These are phyloP conservation scores for Drosophila nigricruria DNA, from an alignment of 2,888 invertebrate genomes.

Conservation along the genomic window DNA sequence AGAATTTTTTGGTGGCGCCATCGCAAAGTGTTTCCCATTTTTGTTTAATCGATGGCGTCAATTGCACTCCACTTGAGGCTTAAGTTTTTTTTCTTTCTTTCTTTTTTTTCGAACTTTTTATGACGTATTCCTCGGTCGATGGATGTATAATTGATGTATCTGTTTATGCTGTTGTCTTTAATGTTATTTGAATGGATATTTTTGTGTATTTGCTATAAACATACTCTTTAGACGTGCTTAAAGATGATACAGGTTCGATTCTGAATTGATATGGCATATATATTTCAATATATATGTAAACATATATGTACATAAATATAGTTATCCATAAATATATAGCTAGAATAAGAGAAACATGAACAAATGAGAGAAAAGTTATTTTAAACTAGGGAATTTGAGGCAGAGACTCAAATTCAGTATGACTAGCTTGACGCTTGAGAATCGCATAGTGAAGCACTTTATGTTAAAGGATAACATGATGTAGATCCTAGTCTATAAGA, in stretches of 20 bases:
- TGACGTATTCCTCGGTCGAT: background rate
- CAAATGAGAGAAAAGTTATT: too few species aligned
- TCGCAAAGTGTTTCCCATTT: conserved; percentile 33
- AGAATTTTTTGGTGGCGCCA: conserved; percentile 31
- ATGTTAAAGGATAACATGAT: background rate
- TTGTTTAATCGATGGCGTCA: conserved; percentile 77
- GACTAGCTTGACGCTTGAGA: background rate
- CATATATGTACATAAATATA: too few species aligned
- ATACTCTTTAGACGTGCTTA: background rate
- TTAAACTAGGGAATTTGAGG: too few species aligned
- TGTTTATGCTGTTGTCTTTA: background rate
- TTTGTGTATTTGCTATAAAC: background rate
- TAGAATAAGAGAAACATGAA: background rate
- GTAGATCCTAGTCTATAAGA: too few species aligned
- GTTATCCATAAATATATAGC: too few species aligned
- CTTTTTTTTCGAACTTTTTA: background rate
- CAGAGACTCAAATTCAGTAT: background rate
- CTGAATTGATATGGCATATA: background rate
- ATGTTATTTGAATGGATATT: background rate
- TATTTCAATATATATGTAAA: background rate
- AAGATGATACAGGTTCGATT: background rate
- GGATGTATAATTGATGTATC: background rate
- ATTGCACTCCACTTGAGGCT: conserved; percentile 56
- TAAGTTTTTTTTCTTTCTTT: conserved; percentile 11
- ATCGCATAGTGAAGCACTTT: background rate